Evolutionary conservation across 2,113 vertebrate genomes (phyloP).

Genomic region (Scomber scombrus): DNA sequence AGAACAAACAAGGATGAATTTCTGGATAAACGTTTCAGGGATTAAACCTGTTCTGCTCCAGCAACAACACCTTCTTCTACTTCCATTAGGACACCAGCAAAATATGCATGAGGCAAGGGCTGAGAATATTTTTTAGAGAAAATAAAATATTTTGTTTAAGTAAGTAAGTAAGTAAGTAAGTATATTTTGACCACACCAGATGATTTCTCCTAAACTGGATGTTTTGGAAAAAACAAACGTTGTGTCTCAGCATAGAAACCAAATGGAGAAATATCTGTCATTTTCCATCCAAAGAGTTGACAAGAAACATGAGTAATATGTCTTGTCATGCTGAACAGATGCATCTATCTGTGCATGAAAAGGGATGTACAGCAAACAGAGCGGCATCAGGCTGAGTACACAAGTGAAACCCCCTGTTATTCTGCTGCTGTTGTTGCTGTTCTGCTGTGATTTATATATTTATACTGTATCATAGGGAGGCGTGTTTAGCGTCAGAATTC

Average conservation of each 20-base stretch:
- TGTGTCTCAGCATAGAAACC: constrained; percentile 12
- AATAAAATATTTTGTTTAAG: no score
- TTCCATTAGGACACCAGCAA: constrained; percentile 8
- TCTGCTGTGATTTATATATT: no score
- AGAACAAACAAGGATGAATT: constrained; percentile 40
- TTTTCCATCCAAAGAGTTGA: constrained; percentile 43
- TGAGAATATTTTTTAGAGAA: constrained; percentile 4
- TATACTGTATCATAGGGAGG: neutral
- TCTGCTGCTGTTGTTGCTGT: neutral
- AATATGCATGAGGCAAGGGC: neutral
- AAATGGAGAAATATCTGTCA: constrained; percentile 21
- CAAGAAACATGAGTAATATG: constrained; percentile 55
- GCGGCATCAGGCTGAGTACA: neutral
- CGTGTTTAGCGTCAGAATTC: no score
- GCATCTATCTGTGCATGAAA: constrained; percentile 39
- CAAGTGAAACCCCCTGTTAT: neutral
- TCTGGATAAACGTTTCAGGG: constrained; percentile 31
- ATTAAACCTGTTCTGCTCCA: constrained; percentile 49
- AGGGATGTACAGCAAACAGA: constrained; percentile 12
- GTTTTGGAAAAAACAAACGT: constrained; percentile 42
- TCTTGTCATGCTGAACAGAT: constrained; percentile 48
- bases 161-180: no score
- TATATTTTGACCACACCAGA: neutral
- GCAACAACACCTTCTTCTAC: neutral
- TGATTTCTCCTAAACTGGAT: constrained; percentile 28